Conservation (phyloP, 2,888 invertebrate genomes). For the Hybos culiciformis region DNA sequence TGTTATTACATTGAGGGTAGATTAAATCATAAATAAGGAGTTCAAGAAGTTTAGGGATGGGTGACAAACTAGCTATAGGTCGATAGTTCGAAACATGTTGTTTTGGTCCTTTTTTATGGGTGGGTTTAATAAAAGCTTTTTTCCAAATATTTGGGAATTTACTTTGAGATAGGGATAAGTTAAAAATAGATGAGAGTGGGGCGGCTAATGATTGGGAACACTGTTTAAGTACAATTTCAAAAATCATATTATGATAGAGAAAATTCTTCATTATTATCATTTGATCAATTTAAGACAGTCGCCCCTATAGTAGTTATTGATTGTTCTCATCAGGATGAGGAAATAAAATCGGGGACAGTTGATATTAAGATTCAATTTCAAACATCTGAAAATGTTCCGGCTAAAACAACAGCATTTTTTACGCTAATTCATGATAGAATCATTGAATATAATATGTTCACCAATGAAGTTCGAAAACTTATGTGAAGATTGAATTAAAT, state of each 20-base stretch:
- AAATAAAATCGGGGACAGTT: constrained; percentile 17
- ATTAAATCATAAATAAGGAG: too few relatives aligned
- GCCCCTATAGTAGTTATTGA: constrained; percentile 20
- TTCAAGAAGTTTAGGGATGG: too few relatives aligned
- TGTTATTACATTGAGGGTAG: too few relatives aligned
- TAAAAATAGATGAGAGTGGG: too few relatives aligned
- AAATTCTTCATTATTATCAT: constrained; percentile 5
- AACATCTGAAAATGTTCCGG: constrained; percentile 15
- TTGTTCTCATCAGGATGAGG: constrained; percentile 20
- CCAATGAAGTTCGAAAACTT: constrained; percentile 1
- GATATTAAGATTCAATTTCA: constrained; percentile 21
- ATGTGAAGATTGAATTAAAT: background rate
- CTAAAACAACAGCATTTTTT: constrained; percentile 18
- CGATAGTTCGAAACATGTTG: too few relatives aligned
- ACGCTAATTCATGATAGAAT: constrained; percentile 14
- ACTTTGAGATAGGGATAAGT: too few relatives aligned
- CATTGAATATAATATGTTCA: constrained; percentile 5
- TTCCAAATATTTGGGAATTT: too few relatives aligned
- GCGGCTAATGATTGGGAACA: too few relatives aligned
- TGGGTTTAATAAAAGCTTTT: too few relatives aligned
- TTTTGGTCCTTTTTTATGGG: too few relatives aligned
- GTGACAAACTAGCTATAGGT: too few relatives aligned
- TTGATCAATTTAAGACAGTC: constrained; percentile 14
- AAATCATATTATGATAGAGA: constrained; percentile 14
- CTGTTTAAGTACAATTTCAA: constrained; percentile 18